phyloP scores from a whole-genome alignment of 2,888 invertebrate species.

The Ichneumoninae sp. region DNA sequence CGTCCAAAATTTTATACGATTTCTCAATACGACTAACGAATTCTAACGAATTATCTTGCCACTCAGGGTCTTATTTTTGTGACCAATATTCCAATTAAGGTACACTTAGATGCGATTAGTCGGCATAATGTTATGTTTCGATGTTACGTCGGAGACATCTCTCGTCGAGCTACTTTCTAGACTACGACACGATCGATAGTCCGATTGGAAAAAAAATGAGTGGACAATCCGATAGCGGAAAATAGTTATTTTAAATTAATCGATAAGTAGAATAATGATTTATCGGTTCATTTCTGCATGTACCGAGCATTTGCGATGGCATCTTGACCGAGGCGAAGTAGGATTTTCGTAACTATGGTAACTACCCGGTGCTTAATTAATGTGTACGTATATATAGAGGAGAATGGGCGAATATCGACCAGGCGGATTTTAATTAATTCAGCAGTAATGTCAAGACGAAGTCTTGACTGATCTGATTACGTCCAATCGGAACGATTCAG shows the following conservation, averaged over 20 bases:
- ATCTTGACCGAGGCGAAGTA: not conserved
- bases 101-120: not conserved
- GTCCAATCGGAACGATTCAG: too few relatives aligned
- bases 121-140: not conserved
- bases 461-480: too few relatives aligned
- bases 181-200: not conserved
- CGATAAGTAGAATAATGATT: not conserved
- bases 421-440: not conserved
- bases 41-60: not conserved
- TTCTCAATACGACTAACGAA: not conserved
- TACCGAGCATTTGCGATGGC: not conserved
- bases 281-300: not conserved
- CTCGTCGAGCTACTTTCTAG: not conserved
- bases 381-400: not conserved
- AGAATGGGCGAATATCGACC: not conserved
- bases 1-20: not conserved
- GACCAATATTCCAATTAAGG: not conserved
- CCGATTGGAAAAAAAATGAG: not conserved
- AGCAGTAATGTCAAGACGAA: not conserved
- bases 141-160: not conserved
- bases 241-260: slow-evolving; percentile 1
- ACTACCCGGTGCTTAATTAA: not conserved
- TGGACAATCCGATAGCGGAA: not conserved
- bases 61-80: not conserved
- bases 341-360: not conserved